Conservation (phyloP, 2,797 vertebrate genomes). For the Hippopotamyrus pictus region DNA sequence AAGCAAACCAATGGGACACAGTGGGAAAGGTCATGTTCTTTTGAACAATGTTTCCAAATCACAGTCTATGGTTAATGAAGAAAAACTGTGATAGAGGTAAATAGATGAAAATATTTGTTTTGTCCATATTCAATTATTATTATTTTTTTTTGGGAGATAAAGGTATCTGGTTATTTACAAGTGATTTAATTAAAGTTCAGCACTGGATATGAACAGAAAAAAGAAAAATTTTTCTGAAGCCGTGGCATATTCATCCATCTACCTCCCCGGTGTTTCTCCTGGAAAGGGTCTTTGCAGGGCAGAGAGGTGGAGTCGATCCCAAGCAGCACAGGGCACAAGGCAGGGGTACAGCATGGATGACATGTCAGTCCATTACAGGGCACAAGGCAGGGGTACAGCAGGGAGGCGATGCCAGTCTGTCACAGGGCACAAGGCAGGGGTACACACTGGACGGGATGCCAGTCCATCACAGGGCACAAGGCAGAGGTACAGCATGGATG, state of each 20-base stretch:
- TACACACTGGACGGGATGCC: background rate
- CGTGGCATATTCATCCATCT: background rate
- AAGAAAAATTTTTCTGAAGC: background rate
- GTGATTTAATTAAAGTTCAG: constrained; percentile 10
- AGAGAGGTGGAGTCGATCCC: background rate
- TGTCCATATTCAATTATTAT: background rate
- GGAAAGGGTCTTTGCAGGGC: background rate
- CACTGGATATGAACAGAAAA: background rate
- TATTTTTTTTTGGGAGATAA: background rate
- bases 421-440: background rate
- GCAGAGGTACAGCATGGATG: background rate
- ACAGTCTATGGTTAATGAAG: constrained; percentile 34
- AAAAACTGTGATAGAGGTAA: constrained; percentile 10
- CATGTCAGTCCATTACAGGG: background rate
- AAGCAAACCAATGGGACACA: constrained; percentile 50
- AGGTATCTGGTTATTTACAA: background rate
- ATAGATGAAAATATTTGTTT: constrained; percentile 1
- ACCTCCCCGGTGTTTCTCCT: background rate
- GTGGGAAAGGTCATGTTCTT: constrained; percentile 50
- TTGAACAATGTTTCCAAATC: constrained; percentile 35
- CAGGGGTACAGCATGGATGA: background rate
- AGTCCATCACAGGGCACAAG: background rate
- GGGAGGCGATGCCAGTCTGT: rapidly evolving
- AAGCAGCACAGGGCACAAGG: background rate
- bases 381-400: background rate